Percentiles rank a stretch among this genome's conserved stretches.
phyloP scores from a whole-genome alignment of 2,888 invertebrate species.

The Cephus rjabovi region DNA sequence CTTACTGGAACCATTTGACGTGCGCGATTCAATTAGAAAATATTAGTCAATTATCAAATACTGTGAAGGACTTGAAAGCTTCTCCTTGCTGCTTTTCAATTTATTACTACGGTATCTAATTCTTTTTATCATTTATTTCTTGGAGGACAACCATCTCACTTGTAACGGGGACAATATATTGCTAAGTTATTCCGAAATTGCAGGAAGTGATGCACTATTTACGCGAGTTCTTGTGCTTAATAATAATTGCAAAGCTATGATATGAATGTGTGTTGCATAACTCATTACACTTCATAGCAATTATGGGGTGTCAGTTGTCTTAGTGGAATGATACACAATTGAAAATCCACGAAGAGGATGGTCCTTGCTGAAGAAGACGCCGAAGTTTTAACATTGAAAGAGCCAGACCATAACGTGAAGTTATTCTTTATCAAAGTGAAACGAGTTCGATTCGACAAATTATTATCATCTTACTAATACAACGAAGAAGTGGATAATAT shows the following conservation, averaged over 20 bases:
- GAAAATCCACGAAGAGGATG: not conserved
- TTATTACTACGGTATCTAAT: not conserved
- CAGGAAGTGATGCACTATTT: not conserved
- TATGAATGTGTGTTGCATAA: not conserved
- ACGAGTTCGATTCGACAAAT: slow-evolving; percentile 17
- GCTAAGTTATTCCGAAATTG: not conserved
- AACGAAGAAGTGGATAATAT: not conserved
- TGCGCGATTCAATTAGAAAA: not conserved
- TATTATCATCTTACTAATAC: slow-evolving; percentile 31
- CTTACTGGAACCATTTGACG: not conserved
- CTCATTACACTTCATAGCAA: no score
- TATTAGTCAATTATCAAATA: not conserved
- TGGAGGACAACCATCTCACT: not conserved
- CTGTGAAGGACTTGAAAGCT: not conserved
- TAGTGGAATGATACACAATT: not conserved
- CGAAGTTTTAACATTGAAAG: not conserved
- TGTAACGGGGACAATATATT: not conserved
- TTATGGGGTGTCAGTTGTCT: not conserved
- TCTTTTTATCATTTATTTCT: not conserved
- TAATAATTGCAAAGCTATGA: not conserved
- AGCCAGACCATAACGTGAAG: not conserved
- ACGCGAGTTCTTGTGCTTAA: not conserved
- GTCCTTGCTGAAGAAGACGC: not conserved
- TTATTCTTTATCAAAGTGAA: slow-evolving; percentile 14
- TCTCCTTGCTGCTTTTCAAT: not conserved